phyloP scores from a whole-genome alignment of 2,888 invertebrate genomes.

The Mycalesis mineus region DNA sequence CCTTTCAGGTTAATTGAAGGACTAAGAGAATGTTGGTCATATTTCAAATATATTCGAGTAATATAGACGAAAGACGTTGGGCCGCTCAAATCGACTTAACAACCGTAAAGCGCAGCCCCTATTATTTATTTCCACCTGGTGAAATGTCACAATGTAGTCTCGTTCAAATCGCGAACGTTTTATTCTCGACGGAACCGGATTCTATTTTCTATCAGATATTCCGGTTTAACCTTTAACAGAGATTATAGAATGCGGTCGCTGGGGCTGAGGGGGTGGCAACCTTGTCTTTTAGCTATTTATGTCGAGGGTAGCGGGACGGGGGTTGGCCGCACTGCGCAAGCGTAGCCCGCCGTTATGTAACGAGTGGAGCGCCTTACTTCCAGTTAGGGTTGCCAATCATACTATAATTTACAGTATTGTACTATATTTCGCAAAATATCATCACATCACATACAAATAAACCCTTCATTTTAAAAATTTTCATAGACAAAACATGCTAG shows the following conservation, averaged over 20 bases:
- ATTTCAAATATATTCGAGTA: no score
- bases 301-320: conserved; percentile 65
- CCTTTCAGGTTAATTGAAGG: no score
- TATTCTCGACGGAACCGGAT: conserved; percentile 52
- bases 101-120: not conserved
- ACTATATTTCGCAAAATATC: no score
- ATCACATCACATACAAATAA: no score
- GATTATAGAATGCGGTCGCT: conserved; percentile 73
- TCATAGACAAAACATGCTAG: no score
- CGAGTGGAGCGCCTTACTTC: conserved; percentile 45
- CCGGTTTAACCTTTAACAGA: conserved; percentile 72
- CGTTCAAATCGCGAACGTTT: conserved; percentile 39
- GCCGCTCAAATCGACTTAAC: no score
- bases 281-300: conserved; percentile 78
- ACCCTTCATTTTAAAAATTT: no score
- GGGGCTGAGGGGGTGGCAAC: conserved; percentile 71
- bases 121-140: conserved; percentile 9
- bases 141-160: conserved; percentile 35
- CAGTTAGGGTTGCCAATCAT: no score
- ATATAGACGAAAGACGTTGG: no score
- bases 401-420: no score
- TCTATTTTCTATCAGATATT: conserved; percentile 68
- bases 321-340: conserved; percentile 63
- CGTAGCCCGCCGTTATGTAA: conserved; percentile 68
- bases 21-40: no score